Base-by-base conservation (phyloP, 2,888 invertebrate species). In the Epinotia bilunana region DNA sequence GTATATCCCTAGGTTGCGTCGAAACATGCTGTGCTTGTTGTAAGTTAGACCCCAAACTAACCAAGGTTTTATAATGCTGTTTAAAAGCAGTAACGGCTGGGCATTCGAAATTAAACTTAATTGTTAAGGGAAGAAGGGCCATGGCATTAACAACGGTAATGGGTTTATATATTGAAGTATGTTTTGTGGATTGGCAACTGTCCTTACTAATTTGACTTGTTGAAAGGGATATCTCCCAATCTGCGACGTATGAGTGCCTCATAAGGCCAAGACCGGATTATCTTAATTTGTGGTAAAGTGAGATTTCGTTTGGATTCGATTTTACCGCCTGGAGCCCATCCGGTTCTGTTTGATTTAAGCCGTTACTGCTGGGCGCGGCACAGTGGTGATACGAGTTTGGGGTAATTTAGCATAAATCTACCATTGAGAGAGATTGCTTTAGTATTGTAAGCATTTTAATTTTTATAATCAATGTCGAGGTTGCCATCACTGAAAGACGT, bases 351-450 rank as follows among this genome's bases (percentile, higher is more conserved):
- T 39, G 11, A 33, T 11, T 13, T 20, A 23, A n/a, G 12, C 28
- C 49, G n/a, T 33, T 67, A 61, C 39, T 43, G 39, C 58, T 70
- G 53, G 49, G 16, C 23, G 18, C 13, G 53, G 43, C 49, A 60
- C 61, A 12, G 81, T 80, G 86, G 80, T 79, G 78, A 79, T 76
- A 76, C 78, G 81, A 79, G 83, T 61, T 16, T 67, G 62, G 58
- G n/a, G 53, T 70, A 57, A 74, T 73, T 76, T 85, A 89, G 89
- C 88, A 88, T 88, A 82, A 79, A 87, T 80, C 82, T 88, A 89
- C 83, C 83, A 90, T 83, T 86, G 91, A 92, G 93, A 93, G 93
- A 93, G 91, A 93, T 89, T 83, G 88, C 89, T 87, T 87, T 91
- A 90, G 88, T 84, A 84, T 84, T 87, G 77, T 91, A 91, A 92